Evolutionary conservation across 2,113 vertebrate species (phyloP), one percentile per base, ranked within the genome.

Genomic region (Anser cygnoides): DNA sequence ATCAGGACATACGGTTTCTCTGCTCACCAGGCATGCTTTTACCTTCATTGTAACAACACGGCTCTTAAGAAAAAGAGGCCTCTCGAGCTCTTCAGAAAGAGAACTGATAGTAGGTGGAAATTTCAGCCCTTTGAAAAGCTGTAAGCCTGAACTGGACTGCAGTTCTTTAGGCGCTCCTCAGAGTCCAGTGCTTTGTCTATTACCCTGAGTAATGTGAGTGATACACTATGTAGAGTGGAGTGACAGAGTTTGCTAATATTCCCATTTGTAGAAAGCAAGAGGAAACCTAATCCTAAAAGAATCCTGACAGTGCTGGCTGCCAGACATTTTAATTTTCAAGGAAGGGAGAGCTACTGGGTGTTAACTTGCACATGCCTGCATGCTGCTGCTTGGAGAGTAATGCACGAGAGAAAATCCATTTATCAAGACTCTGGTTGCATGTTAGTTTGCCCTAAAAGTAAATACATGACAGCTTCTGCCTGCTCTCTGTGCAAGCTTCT

Each of bases 201-300:
- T 81, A 35, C 13, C 20, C 74, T 50, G 78, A 92, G 70, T 41
- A 85, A 23, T 6, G 31, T 16, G 54, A 92, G 66, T 62, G 74
- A 87, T 87, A 37, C 15, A 58, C 82, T 75, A 25, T 3, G 13
- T 39, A 59, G 50, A 84, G 72, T 43, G 61, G 57, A 87, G 70
- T 73, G 77, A 87, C 70, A 95, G 89, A 73, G 84, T 96, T 96
- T 95, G 88, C 80, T 92, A 89, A 87, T 73, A 84, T 78, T 86
- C 65, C 26, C 41, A 20, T 84, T 79, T 84, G 79, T 44, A 94
- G 82, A 93, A 92, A 96, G 63, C 84, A 94, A 90, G 92, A 89
- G 67, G 90, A 92, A 97, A 89, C 63, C 73, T 89, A 82, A 96
- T 70, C 84, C 89, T 84, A 84, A 86, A 89, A 93, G 82, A 33